A percentile compares a stretch with the other conserved stretches of the same genome.
These are phyloP conservation scores for Tolmerus cingulatus DNA, from an alignment of 2,888 invertebrate genomes.

Conservation along the genomic window DNA sequence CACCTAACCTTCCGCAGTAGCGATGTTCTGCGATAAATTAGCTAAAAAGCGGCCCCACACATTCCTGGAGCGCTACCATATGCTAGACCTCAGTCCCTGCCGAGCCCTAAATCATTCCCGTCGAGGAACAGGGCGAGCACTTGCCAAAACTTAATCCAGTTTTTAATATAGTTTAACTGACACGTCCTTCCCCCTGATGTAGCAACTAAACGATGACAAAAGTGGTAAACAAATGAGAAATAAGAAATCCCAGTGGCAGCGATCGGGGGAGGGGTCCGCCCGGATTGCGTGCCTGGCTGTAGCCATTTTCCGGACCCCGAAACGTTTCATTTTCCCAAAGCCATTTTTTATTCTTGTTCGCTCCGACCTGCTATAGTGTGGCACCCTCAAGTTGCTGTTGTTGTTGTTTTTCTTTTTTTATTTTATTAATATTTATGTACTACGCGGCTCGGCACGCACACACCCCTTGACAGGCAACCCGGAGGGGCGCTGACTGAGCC, in stretches of 20 bases:
- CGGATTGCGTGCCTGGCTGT: constrained; percentile 3
- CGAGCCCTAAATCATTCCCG: not conserved
- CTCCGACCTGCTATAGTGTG: not conserved
- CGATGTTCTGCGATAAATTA: not conserved
- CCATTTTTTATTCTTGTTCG: constrained; percentile 9
- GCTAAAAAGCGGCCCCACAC: not conserved
- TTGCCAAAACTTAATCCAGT: constrained; percentile 44
- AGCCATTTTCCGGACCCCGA: not conserved
- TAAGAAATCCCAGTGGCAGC: not conserved
- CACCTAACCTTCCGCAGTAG: not conserved
- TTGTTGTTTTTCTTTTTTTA: not conserved
- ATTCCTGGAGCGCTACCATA: not conserved
- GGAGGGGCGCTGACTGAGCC: not conserved
- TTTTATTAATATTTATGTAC: constrained; percentile 49
- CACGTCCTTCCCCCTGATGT: not conserved
- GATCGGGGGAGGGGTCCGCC: not conserved
- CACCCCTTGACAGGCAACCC: constrained; percentile 34
- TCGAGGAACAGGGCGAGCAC: not conserved
- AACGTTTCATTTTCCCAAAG: constrained; percentile 14
- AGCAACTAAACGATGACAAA: constrained; percentile 2
- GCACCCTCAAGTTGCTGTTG: not conserved
- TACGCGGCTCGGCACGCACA: constrained; percentile 41
- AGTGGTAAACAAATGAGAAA: constrained; percentile 28
- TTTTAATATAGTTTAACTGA: constrained; percentile 46
- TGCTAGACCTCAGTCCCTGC: not conserved